Base-by-base conservation (phyloP, 2,113 vertebrate species). In the Notarius quadriscutis region DNA sequence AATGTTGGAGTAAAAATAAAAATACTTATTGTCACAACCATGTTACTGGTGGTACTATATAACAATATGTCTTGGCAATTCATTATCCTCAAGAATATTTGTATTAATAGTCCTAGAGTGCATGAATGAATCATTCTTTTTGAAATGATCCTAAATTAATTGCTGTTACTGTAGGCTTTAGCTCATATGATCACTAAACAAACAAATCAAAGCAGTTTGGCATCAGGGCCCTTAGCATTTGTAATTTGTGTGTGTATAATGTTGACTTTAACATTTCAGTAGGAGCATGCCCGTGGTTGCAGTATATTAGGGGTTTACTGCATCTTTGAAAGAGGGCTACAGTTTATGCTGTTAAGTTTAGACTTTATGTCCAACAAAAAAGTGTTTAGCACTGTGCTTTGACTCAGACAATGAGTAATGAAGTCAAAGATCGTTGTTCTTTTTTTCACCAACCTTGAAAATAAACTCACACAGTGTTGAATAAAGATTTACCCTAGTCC, bases 181-280 rank as follows among this genome's bases (percentile, higher is more conserved):
- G 65, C 50, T 84, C 65, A 18, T 22, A 22, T 34, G 50, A 71
- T 55, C 63, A 57, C 48, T 55, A 58, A 84, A 71, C 63, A 84
- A 67, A 71, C 60, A 57, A 17, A 84, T 84, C 81, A 83, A 83
- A 83, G n/a, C 60, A 7, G 34, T 48, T 80, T 20, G 15, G 14
- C 63, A 55, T 34, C 15, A 84, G 5, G 10, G n/a, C 65, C 41
- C 25, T 17, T 15, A 84, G 51, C 25, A 27, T 53, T 84, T 30
- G 55, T 71, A 27, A 84, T 11, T 53, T 83, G 22, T 84, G 65
- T 30, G 17, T 30, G 27, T 58, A 57, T 84, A 14, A 22, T 84
- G 27, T 84, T 84, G 30, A 84, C 50, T 84, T 83, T 22, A 83
- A n/a, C 50, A 30, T 69, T 69, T 71, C 25, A 18, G 51, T 57